These are phyloP conservation scores for Bolborhynchus lineola DNA, from an alignment of 2,113 vertebrate genomes.

Conservation along the genomic window DNA sequence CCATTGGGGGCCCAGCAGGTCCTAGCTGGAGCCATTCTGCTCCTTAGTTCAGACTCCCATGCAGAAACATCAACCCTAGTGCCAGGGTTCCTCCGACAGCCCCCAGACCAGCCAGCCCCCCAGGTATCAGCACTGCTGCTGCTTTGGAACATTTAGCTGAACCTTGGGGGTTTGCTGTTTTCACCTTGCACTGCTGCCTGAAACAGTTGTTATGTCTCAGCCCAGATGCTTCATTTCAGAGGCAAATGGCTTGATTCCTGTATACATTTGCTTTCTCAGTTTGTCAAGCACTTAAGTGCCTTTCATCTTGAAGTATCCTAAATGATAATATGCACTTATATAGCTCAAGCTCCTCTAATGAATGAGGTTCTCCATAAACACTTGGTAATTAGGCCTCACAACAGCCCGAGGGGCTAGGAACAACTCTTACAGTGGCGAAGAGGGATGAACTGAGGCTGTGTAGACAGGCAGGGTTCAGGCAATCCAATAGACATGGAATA, in stretches of 20 bases:
- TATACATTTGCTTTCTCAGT: slow-evolving; percentile 50
- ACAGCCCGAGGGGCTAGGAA: neutral
- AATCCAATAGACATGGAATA: neutral
- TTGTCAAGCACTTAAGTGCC: slow-evolving; percentile 64
- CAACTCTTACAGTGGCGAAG: neutral
- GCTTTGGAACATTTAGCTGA: neutral
- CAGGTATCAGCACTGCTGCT: fast-evolving
- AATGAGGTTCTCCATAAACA: slow-evolving; percentile 56
- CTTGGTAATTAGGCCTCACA: slow-evolving; percentile 29
- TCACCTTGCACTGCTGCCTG: fast-evolving
- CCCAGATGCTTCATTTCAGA: slow-evolving; percentile 40
- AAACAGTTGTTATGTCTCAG: slow-evolving; percentile 30
- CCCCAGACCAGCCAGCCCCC: fast-evolving
- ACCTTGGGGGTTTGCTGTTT: neutral
- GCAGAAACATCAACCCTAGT: neutral
- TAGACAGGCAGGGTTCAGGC: neutral
- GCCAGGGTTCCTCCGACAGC: neutral
- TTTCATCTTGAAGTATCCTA: slow-evolving; percentile 66
- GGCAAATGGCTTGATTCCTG: neutral
- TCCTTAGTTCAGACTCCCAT: fast-evolving
- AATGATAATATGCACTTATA: slow-evolving; percentile 53
- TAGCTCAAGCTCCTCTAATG: slow-evolving; percentile 53
- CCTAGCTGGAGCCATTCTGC: fast-evolving
- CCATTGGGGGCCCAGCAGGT: fast-evolving
- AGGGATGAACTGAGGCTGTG: neutral